Evolutionary conservation across 2,797 vertebrate genomes (phyloP).

Genomic region (Threskiornis aethiopicus): DNA sequence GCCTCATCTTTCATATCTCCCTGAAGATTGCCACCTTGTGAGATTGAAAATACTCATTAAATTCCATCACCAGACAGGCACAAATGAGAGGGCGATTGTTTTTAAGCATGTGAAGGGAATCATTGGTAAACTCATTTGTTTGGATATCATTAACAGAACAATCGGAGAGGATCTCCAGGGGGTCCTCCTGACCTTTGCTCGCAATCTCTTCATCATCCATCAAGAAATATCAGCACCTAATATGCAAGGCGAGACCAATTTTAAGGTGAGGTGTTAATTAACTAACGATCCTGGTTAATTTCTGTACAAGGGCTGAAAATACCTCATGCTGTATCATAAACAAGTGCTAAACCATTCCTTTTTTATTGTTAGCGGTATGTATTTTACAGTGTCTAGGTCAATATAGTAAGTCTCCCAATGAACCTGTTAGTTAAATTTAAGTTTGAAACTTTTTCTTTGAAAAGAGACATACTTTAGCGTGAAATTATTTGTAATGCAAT

Average conservation of each 20-base stretch:
- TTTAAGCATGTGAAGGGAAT: constrained; percentile 85
- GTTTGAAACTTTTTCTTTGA: constrained; percentile 78
- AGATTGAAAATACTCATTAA: constrained; percentile 93
- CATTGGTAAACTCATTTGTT: constrained; percentile 95
- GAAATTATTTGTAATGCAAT: constrained; percentile 11
- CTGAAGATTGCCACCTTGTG: constrained; percentile 86
- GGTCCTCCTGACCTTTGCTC: constrained; percentile 97
- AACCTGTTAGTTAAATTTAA: constrained; percentile 80
- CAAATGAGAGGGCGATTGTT: constrained; percentile 92
- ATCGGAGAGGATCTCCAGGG: constrained; percentile 93
- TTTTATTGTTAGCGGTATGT: constrained; percentile 44
- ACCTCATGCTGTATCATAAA: constrained; percentile 80
- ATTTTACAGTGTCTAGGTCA: constrained; percentile 72
- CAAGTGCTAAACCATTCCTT: constrained; percentile 77
- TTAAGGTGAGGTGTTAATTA: constrained; percentile 95
- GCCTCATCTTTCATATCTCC: constrained; percentile 86
- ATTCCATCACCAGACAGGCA: constrained; percentile 84
- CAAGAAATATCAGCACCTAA: constrained; percentile 97
- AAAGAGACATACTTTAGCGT: constrained; percentile 48
- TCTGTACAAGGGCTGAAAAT: constrained; percentile 78
- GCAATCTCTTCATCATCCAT: constrained; percentile 98
- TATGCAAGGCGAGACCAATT: constrained; percentile 97
- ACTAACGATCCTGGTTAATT: constrained; percentile 88
- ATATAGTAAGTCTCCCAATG: constrained; percentile 64
- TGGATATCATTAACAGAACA: constrained; percentile 95